These are phyloP conservation scores for Elachura formosa DNA, from an alignment of 2,113 vertebrate species.

Conservation along the genomic window DNA sequence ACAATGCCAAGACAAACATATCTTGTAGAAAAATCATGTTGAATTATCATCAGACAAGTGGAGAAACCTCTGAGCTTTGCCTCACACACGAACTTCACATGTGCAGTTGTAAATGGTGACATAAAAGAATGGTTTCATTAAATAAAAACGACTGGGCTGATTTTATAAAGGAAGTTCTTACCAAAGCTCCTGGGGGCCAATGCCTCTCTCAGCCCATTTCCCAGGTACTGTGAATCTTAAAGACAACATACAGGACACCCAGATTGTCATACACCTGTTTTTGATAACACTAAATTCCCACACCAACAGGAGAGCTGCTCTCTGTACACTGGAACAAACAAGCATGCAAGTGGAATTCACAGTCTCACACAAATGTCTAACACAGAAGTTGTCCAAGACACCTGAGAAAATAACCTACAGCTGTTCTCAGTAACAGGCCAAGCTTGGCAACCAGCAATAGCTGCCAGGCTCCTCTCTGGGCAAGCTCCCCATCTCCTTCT, in stretches of 20 bases:
- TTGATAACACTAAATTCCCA: not conserved
- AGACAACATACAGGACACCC: not conserved
- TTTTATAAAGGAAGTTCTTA: not conserved
- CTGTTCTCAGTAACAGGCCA: not conserved
- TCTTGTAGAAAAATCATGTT: not conserved
- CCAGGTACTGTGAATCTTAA: not conserved
- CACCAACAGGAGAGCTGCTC: not conserved
- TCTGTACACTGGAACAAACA: not conserved
- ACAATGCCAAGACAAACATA: accelerated
- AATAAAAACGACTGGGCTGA: not conserved
- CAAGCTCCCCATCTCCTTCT: not conserved
- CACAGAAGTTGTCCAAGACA: not conserved
- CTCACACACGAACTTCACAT: not conserved
- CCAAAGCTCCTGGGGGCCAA: not conserved
- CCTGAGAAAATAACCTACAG: not conserved
- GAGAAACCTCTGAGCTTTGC: not conserved
- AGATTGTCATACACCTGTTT: not conserved
- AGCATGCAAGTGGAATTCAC: not conserved
- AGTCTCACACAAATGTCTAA: not conserved
- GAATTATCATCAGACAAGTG: not conserved
- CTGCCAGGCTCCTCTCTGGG: not conserved
- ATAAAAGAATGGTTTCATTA: not conserved
- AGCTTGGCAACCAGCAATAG: not conserved
- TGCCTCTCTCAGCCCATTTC: not conserved
- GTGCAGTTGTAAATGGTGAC: not conserved